phyloP scores from a whole-genome alignment of 2,888 invertebrate species.

The Megalurothrips usitatus region DNA sequence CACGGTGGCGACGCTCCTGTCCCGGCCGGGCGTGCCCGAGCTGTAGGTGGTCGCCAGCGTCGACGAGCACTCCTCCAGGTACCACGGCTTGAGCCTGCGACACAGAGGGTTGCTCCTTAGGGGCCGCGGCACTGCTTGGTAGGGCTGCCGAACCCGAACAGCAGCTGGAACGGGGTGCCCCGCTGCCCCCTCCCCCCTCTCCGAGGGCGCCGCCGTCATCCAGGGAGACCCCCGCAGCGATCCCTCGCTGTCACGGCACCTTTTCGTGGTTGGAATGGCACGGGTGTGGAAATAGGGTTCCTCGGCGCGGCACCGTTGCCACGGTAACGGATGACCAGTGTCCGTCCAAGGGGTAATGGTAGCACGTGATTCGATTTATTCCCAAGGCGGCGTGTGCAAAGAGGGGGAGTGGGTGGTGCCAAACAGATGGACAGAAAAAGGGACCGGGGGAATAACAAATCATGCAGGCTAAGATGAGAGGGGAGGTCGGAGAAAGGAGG shows the following conservation, averaged over 20 bases:
- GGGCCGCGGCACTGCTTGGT: too few relatives aligned
- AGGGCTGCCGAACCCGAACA: too few relatives aligned
- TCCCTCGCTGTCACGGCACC: too few relatives aligned
- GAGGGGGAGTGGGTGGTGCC: neutral
- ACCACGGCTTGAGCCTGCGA: conserved; percentile 37
- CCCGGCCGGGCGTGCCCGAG: conserved; percentile 38
- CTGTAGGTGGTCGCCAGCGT: conserved; percentile 38
- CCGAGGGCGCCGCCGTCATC: too few relatives aligned
- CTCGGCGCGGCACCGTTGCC: neutral
- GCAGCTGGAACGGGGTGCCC: too few relatives aligned
- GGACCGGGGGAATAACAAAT: conserved; percentile 11
- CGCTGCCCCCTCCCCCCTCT: too few relatives aligned
- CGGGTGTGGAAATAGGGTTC: too few relatives aligned
- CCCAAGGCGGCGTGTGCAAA: neutral
- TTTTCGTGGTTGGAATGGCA: too few relatives aligned
- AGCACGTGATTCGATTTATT: neutral
- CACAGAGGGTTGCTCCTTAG: too few relatives aligned
- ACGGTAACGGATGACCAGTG: neutral
- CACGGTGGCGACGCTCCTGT: conserved; percentile 44
- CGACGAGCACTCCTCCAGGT: conserved; percentile 37
- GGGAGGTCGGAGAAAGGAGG: neutral
- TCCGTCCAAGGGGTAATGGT: too few relatives aligned
- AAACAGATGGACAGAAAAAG: conserved; percentile 4
- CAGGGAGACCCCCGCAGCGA: too few relatives aligned
- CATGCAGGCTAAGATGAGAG: neutral